Base-by-base conservation (phyloP, 2,797 vertebrate species). In the Eutrigla gurnardus region DNA sequence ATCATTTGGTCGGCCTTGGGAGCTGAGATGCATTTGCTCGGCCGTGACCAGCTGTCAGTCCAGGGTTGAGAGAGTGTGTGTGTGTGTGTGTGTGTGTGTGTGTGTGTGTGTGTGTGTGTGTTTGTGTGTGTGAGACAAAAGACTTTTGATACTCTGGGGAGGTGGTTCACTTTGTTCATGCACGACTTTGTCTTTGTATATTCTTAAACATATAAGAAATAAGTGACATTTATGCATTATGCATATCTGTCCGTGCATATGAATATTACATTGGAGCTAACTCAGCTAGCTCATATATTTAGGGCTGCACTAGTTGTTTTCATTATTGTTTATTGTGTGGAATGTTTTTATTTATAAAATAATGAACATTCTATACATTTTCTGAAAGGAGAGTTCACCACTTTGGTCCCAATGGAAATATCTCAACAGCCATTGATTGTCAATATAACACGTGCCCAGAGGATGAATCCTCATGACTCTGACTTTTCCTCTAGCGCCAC, bases 1-100 rank as follows among this genome's bases (percentile, higher is more conserved):
- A 91, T 93, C 82, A 75, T 86, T 89, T 87, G 63, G 75, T 86
- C 80, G 79, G 89, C 84, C 85, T 76, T 75, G 83, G 87, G 85
- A 88, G 62, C 70, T 64, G 32, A 62, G 84, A 84, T 60, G 78
- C 71, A 80, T 80, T 66, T 37, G 65, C 55, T 79, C 17, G 61
- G 80, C 80, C 90, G 81, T 77, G 76, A 83, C 84, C 79, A 84
- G 85, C 85, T 89, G 86, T 87, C 89, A 89, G 82, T 84, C 77
- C 37, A 18, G 71, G 60, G 78, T 54, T 77, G 73, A 57, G 47
- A 36, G 42, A 60, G 57, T 55, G 47, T 64, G 46, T 46, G 70
- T 75, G 65, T 62, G 25, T 50, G 17, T 64, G 58, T 42, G 40
- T 58, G 58, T 54, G 43, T 45, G 40, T 79, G 36, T 64, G 46